Evolutionary conservation across 2,113 vertebrate genomes (phyloP), one percentile per base, ranked within the genome.

Genomic region (Peromyscus maniculatus): DNA sequence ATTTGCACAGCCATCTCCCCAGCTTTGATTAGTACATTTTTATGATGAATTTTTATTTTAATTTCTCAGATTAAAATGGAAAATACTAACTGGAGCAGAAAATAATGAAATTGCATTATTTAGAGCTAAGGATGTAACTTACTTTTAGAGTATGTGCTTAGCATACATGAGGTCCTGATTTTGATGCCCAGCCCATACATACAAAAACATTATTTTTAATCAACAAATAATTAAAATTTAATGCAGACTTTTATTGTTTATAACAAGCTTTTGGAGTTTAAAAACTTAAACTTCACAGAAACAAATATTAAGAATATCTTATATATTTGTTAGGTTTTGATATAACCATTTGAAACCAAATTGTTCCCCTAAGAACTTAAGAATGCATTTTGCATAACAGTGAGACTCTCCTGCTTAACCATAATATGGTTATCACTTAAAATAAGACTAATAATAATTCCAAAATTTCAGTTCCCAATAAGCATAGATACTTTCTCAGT

Each of bases 71-170:
- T 31, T 87, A 10, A 95, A 91, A 96, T 91, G 59, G 17, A 52
- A 95, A 93, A 92, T 79, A 87, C 87, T 97, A 31, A 83, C 24
- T 82, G 1, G 1, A 95, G 49, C 11, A 96, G 36, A 96, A 97
- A 93, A 88, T 92, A 94, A 79, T 87, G 13, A 74, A 86, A 91
- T 21, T 86, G 49, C 86, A 91, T 91, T 92, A 64, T 78, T 97
- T 26, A 89, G 57, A 28, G n/a, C 72, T 67, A 16, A 13, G 26
- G 24, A 67, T 86, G 36, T 86, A 91, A 49, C 28, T 66, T 52
- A 72, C 11, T 84, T 4, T 13, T 75, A 55, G 17, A 90, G 13
- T 74, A 10, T 84, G 10, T 74, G 9, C 7, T 83, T 62, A 55
- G 4, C 26, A 26, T 66, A 36, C 1, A 3, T 33, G 8, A 90